phyloP scores from a whole-genome alignment of 2,113 vertebrate species.

The Pelecanus crispus region DNA sequence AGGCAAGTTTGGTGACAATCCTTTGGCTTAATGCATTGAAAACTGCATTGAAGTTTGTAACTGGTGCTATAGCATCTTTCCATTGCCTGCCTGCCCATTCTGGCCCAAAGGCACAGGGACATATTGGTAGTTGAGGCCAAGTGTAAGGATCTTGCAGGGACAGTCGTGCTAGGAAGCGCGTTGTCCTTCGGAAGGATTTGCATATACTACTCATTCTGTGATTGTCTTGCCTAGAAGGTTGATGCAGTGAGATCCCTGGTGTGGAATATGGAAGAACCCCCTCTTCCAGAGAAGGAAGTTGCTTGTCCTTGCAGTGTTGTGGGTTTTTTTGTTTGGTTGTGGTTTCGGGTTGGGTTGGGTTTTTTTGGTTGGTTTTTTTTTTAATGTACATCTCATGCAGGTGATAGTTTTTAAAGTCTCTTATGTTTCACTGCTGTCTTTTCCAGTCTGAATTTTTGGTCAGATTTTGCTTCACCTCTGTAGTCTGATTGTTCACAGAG shows the following conservation, averaged over 20 bases:
- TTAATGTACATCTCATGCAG: not conserved
- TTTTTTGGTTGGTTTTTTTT: not conserved
- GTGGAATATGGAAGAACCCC: not conserved
- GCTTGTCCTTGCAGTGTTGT: not conserved
- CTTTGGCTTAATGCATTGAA: slow-evolving; percentile 27
- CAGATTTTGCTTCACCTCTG: not conserved
- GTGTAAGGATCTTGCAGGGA: slow-evolving; percentile 32
- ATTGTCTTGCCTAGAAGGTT: not conserved
- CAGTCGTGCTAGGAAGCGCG: not conserved
- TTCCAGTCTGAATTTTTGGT: not conserved
- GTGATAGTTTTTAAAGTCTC: slow-evolving; percentile 16
- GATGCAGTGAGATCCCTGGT: not conserved
- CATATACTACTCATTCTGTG: not conserved
- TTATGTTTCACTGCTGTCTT: not conserved
- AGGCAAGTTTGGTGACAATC: slow-evolving; percentile 14
- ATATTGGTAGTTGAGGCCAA: slow-evolving; percentile 3
- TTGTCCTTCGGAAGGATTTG: not conserved
- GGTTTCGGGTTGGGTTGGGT: not conserved
- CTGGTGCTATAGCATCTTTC: slow-evolving; percentile 24
- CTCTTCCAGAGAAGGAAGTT: not conserved
- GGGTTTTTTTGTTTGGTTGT: not conserved
- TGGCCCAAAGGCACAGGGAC: slow-evolving; percentile 27
- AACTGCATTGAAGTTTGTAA: slow-evolving; percentile 17
- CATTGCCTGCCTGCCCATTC: not conserved
- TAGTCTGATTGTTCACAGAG: not conserved